phyloP scores from a whole-genome alignment of 2,113 vertebrate species.

The Microtus oregoni region DNA sequence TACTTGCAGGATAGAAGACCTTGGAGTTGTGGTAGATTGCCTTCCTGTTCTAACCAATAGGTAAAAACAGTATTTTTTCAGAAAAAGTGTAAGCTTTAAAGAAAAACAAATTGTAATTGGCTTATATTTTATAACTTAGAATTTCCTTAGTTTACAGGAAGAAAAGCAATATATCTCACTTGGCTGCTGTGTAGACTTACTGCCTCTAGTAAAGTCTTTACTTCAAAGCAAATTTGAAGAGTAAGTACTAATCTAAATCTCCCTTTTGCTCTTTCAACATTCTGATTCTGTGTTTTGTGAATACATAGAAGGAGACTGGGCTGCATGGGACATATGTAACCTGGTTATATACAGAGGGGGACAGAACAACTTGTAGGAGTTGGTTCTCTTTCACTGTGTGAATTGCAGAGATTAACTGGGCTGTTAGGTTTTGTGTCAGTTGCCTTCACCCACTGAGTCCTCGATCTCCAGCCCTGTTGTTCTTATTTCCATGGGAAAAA shows the following conservation, averaged over 20 bases:
- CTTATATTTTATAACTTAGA: conserved; percentile 73
- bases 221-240: conserved; percentile 95
- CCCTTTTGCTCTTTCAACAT: conserved; percentile 37
- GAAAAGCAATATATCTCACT: conserved; percentile 90
- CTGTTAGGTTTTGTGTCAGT: not conserved
- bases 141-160: conserved; percentile 91
- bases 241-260: conserved; percentile 87
- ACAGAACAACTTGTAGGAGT: not conserved
- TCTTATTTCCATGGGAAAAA: not conserved
- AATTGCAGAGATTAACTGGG: not conserved
- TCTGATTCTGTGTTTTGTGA: conserved; percentile 48
- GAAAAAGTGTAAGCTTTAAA: conserved; percentile 32
- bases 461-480: not conserved
- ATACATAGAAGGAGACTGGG: not conserved
- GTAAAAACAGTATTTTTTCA: conserved; percentile 84
- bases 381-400: not conserved
- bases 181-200: conserved; percentile 96
- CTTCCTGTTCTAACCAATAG: conserved; percentile 95
- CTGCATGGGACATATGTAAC: not conserved
- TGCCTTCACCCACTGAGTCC: not conserved
- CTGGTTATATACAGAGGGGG: not conserved
- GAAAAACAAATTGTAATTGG: not conserved
- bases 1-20: conserved; percentile 92
- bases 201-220: conserved; percentile 92
- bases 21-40: conserved; percentile 94